phyloP scores from a whole-genome alignment of 1,140 invertebrate genomes.

The Papilio polytes region DNA sequence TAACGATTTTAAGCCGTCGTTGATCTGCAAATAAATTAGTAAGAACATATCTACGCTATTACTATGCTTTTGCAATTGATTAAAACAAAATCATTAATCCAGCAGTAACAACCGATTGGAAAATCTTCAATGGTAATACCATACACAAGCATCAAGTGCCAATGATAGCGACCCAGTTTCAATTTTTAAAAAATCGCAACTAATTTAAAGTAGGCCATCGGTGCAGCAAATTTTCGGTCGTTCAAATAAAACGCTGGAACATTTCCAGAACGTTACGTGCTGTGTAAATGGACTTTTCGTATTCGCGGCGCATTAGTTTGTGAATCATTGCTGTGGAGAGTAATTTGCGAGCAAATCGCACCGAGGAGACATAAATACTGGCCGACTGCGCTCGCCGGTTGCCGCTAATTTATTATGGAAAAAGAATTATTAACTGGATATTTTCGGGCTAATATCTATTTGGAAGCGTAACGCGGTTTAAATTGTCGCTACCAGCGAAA shows the following conservation, averaged over 20 bases:
- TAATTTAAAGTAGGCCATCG: conserved; percentile 18
- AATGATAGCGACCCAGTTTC: neutral
- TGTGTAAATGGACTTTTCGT: conserved; percentile 27
- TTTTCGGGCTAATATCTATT: conserved; percentile 16
- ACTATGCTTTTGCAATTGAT: neutral
- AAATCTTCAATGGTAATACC: neutral
- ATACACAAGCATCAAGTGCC: neutral
- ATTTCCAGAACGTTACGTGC: conserved; percentile 23
- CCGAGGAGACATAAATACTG: conserved; percentile 27
- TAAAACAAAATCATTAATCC: neutral
- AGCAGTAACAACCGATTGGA: neutral
- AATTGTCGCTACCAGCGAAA: neutral
- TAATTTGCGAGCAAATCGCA: conserved; percentile 25
- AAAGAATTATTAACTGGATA: conserved; percentile 26
- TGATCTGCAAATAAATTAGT: neutral
- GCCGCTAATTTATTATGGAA: conserved; percentile 19
- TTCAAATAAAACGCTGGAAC: conserved; percentile 26
- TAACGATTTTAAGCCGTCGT: neutral
- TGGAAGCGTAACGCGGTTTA: conserved; percentile 1
- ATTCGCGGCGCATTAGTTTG: conserved; percentile 24
- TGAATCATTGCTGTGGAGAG: conserved; percentile 19
- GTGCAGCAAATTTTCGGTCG: conserved; percentile 11
- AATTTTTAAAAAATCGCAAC: neutral
- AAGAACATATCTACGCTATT: neutral
- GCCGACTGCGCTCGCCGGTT: neutral